Conservation (phyloP, 2,888 invertebrate genomes). For the Noctua janthe region DNA sequence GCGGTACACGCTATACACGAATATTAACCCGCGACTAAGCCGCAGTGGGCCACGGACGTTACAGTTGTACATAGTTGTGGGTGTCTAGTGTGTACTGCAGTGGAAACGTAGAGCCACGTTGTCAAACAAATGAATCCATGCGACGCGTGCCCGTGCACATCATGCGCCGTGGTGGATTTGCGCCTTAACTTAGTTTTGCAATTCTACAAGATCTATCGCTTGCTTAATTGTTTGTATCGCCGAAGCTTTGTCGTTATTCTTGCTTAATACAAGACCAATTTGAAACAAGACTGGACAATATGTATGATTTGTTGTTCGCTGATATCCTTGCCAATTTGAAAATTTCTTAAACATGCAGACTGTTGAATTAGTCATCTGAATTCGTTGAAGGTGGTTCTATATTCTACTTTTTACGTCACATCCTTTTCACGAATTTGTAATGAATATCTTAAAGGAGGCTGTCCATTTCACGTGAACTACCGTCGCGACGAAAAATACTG, state of each 20-base stretch:
- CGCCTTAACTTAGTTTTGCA: no score
- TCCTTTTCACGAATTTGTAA: background rate
- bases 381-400: background rate
- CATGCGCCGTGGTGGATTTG: no score
- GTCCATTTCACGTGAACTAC: background rate
- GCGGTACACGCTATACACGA: no score
- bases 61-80: no score
- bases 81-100: no score
- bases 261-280: conserved; percentile 56
- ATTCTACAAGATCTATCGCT: background rate
- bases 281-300: conserved; percentile 59
- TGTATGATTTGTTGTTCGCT: conserved; percentile 18
- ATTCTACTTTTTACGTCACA: background rate
- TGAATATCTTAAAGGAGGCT: background rate
- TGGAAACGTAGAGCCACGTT: no score
- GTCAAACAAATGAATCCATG: no score
- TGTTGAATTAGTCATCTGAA: background rate
- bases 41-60: no score
- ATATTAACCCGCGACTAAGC: no score
- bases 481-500: background rate
- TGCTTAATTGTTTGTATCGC: conserved; percentile 30
- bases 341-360: background rate
- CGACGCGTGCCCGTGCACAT: no score
- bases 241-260: conserved; percentile 52
- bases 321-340: conserved; percentile 33